A percentile compares a stretch with the other conserved stretches of the same genome.
These are phyloP conservation scores for Calidris pugnax DNA, from an alignment of 2,113 vertebrate genomes.

Conservation along the genomic window DNA sequence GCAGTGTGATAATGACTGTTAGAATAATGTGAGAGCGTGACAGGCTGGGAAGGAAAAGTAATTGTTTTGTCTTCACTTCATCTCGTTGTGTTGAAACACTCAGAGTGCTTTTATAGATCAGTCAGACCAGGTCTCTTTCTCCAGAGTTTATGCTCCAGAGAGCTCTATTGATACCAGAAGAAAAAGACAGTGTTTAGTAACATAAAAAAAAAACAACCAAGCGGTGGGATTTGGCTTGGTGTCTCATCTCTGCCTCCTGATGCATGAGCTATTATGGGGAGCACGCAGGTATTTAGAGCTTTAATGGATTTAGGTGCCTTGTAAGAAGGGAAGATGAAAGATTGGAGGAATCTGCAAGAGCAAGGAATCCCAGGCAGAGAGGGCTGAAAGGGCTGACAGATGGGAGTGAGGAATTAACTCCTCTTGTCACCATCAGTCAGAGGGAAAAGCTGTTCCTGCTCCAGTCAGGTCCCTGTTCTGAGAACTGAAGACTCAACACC, in stretches of 20 bases:
- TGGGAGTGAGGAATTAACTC: background rate
- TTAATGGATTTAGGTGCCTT: conserved; percentile 1
- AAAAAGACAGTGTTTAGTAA: background rate
- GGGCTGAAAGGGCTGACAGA: background rate
- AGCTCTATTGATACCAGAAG: background rate
- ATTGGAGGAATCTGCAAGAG: background rate
- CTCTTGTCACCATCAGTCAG: background rate
- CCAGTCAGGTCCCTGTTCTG: conserved; percentile 9
- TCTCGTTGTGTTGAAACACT: conserved; percentile 2
- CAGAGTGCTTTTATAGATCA: background rate
- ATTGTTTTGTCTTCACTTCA: background rate
- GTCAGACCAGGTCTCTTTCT: background rate
- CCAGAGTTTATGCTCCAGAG: background rate
- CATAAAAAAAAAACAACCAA: background rate
- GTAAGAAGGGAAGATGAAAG: conserved; percentile 17
- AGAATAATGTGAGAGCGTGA: background rate
- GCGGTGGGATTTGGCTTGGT: background rate
- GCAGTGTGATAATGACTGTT: background rate
- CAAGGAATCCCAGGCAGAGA: background rate
- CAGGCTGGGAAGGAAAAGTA: background rate
- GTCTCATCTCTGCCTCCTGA: conserved; percentile 8
- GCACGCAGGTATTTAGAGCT: background rate
- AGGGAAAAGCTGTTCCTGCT: conserved; percentile 39
- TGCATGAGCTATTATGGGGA: background rate
- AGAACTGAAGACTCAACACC: background rate